phyloP scores from a whole-genome alignment of 2,888 invertebrate species.

The Dryobotodes eremita region DNA sequence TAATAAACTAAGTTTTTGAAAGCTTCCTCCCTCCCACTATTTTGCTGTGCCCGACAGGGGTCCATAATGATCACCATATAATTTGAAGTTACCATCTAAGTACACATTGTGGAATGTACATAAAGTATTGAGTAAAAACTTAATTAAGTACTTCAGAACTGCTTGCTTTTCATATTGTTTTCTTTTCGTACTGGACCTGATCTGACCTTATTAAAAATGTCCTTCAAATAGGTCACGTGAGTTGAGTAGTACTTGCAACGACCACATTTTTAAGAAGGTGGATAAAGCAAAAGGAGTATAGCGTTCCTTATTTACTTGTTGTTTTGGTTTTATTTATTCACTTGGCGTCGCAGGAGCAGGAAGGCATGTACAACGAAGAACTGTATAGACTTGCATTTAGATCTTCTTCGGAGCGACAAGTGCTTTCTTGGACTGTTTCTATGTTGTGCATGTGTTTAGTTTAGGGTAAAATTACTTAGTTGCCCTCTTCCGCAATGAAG shows the following conservation, averaged over 20 bases:
- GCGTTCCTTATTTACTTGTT: conserved; percentile 15
- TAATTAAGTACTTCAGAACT: not conserved
- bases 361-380: not conserved
- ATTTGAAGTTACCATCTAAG: too few relatives aligned
- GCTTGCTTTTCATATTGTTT: too few relatives aligned
- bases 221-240: not conserved
- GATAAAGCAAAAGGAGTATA: not conserved
- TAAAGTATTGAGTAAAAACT: too few relatives aligned
- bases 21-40: too few relatives aligned
- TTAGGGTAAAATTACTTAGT: not conserved
- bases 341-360: not conserved
- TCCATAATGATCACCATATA: too few relatives aligned
- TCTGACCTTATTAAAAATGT: too few relatives aligned
- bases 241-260: not conserved
- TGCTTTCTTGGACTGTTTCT: not conserved
- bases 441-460: not conserved
- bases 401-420: not conserved
- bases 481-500: not conserved
- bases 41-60: too few relatives aligned
- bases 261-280: too few relatives aligned
- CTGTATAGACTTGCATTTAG: not conserved
- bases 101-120: too few relatives aligned
- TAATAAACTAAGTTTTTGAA: too few relatives aligned
- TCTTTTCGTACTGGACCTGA: too few relatives aligned
- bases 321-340: conserved; percentile 26